Evolutionary conservation across 2,113 vertebrate species (phyloP).

Genomic region (Ovis canadensis): DNA sequence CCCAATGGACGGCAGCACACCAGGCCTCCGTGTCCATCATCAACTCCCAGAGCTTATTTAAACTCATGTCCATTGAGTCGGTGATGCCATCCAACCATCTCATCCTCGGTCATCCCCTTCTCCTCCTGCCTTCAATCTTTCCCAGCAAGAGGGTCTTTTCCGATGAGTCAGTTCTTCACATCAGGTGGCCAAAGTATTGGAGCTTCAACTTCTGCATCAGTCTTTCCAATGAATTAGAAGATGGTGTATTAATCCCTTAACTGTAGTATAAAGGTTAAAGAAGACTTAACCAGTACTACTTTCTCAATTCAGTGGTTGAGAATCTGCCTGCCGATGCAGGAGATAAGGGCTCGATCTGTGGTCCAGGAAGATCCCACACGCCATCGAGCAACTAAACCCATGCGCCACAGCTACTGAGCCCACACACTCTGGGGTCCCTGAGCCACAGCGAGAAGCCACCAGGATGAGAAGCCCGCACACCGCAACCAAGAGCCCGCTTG

Average conservation of each 20-base stretch:
- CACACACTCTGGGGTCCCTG: not conserved
- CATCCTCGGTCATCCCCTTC: rapidly evolving
- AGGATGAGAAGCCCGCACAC: rapidly evolving
- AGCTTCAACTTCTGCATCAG: not conserved
- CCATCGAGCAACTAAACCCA: not conserved
- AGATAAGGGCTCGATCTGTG: not conserved
- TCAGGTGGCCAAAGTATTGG: not conserved
- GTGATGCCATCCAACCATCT: not conserved
- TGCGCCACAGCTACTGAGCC: not conserved
- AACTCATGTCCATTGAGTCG: not conserved
- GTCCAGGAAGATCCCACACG: not conserved
- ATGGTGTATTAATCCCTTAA: not conserved
- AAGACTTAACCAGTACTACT: not conserved
- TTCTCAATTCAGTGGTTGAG: not conserved
- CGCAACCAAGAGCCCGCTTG: rapidly evolving
- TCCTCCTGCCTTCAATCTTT: not conserved
- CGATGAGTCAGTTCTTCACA: not conserved
- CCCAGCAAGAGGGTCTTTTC: not conserved
- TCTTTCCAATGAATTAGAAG: not conserved
- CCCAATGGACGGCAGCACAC: rapidly evolving
- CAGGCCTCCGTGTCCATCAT: not conserved
- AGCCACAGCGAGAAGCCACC: not conserved
- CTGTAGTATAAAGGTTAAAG: not conserved
- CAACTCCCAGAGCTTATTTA: rapidly evolving
- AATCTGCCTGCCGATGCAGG: not conserved